Evolutionary conservation across 2,888 invertebrate genomes (phyloP).

Genomic region (Chironomus riparius): DNA sequence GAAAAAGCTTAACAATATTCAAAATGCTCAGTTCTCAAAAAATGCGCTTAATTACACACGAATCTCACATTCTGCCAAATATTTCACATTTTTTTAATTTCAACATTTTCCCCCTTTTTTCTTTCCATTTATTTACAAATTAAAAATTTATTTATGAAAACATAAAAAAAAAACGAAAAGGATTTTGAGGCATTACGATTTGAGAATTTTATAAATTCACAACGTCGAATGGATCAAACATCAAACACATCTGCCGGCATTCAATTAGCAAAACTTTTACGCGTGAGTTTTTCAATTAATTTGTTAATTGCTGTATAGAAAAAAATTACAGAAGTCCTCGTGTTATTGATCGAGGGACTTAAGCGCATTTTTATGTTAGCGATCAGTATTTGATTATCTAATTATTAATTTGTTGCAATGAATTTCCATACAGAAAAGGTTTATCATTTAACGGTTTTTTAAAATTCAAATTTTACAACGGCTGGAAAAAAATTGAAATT

Average conservation of each 20-base stretch:
- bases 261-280: conserved; percentile 14
- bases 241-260: conserved; percentile 21
- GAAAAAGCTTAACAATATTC: no score
- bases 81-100: not conserved
- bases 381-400: no score
- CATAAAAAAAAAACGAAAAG: not conserved
- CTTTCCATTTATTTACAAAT: not conserved
- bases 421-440: no score
- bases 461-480: no score
- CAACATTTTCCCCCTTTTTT: not conserved
- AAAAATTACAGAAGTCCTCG: no score
- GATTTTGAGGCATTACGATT: conserved; percentile 13
- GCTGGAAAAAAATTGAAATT: no score
- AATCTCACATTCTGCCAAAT: not conserved
- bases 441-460: no score
- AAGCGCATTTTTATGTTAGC: no score
- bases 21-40: no score
- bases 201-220: conserved; percentile 17
- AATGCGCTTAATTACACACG: no score
- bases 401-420: no score
- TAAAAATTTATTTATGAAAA: not conserved
- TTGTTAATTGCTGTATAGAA: conserved; percentile 5
- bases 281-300: not conserved
- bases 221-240: conserved; percentile 3
- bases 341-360: no score